Evolutionary conservation across 2,797 vertebrate genomes (phyloP), one percentile per base, ranked within the genome.

Genomic region (Mormyrops boulengeri): DNA sequence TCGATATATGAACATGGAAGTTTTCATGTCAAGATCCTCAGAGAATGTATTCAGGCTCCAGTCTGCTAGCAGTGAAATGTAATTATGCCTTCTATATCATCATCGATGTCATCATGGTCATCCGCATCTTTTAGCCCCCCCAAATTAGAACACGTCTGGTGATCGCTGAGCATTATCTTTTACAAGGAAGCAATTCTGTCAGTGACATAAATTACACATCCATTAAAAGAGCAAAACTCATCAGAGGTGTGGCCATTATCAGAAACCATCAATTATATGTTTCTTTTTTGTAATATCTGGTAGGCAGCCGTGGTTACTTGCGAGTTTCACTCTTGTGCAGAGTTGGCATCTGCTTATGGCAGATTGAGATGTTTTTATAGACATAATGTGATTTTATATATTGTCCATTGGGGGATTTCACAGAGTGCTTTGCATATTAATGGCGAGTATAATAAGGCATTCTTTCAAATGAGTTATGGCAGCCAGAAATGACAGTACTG

Each of bases 151-250:
- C 92, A 60, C 80, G 93, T 44, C 89, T 41, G 19, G 87, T 91
- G 73, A 80, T 92, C 91, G 57, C 85, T 90, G 90, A 94, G 90
- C 44, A 89, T 91, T 91, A 91, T 92, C 88, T 11, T 89, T 89
- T 1, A 89, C 88, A 91, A 89, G 62, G 91, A 90, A 47, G 55
- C 14, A 1, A 22, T 90, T 17, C 89, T 92, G 93, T 93, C 92
- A 93, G 90, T 26, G 93, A 90, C 12, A 94, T 95, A 94, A 96
- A 95, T 96, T 95, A 95, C 91, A 91, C 91, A 90, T 91, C 91
- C 91, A 95, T 95, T 95, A 95, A 93, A 69, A 92, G 92, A 89
- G 90, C 50, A 89, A 89, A 93, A 92, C 94, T 93, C 91, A 93
- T 95, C 93, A 92, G 91, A 93, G 93, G 92, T 88, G 85, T 90